Conservation (phyloP, 2,113 vertebrate genomes). For the Brienomyrus longianalis region DNA sequence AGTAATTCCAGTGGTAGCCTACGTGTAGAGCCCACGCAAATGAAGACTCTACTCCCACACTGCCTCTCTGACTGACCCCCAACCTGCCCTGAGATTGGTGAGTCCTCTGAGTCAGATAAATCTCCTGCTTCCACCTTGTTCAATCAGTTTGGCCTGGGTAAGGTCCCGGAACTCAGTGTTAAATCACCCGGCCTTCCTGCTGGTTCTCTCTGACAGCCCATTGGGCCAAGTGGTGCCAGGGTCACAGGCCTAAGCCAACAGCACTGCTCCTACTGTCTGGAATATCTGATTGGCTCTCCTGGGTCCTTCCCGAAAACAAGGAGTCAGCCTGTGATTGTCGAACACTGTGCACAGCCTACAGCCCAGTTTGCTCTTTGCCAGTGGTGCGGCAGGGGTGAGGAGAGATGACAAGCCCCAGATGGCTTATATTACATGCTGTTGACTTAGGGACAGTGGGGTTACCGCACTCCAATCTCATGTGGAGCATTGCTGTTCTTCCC, state of each 20-base stretch:
- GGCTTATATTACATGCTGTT: background rate
- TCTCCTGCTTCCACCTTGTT: conserved; percentile 59
- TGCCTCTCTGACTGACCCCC: conserved; percentile 37
- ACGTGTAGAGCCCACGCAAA: background rate
- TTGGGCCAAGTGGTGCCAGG: conserved; percentile 50
- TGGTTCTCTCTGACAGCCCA: conserved; percentile 48
- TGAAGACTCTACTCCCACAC: conserved; percentile 22
- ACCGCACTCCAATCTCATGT: background rate
- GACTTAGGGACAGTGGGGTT: background rate
- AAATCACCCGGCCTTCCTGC: conserved; percentile 67
- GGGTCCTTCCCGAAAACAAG: conserved; percentile 38
- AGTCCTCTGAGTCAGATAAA: conserved; percentile 62
- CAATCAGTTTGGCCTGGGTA: conserved; percentile 58
- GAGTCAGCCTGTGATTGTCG: conserved; percentile 49
- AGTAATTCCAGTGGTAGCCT: background rate
- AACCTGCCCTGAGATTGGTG: conserved; percentile 54
- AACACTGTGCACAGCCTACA: conserved; percentile 26
- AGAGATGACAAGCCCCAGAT: background rate
- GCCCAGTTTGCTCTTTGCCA: background rate
- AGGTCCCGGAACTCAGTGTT: conserved; percentile 56
- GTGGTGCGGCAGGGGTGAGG: background rate
- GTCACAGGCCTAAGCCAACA: conserved; percentile 40
- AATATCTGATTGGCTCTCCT: conserved; percentile 26
- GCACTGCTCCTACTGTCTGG: conserved; percentile 45
- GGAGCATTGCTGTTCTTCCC: background rate